Evolutionary conservation across 2,797 vertebrate species (phyloP).

Genomic region (Micrastur ruficollis): DNA sequence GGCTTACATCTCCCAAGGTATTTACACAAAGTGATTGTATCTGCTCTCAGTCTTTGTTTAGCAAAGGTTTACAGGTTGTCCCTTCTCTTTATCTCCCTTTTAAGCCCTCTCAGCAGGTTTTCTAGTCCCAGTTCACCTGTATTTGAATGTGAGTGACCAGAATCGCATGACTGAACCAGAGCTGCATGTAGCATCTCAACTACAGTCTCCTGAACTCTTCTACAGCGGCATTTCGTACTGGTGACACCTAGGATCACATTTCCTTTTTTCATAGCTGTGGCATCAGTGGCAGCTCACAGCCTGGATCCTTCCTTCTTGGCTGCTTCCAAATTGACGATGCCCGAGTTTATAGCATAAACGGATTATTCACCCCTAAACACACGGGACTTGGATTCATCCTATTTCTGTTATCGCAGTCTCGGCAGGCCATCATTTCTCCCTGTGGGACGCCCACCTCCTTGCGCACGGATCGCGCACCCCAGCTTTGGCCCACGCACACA

Average conservation of each 20-base stretch:
- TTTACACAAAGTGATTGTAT: background rate
- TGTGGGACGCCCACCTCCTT: rapidly evolving
- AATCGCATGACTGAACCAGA: background rate
- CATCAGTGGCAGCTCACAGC: background rate
- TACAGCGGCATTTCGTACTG: background rate
- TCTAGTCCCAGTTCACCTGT: background rate
- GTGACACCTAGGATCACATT: background rate
- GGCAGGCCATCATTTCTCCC: background rate
- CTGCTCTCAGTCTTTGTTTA: background rate
- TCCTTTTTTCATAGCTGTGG: background rate
- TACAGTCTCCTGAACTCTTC: background rate
- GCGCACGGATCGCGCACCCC: rapidly evolving
- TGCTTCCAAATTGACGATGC: background rate
- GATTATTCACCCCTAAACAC: background rate
- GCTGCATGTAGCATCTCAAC: background rate
- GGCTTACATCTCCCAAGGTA: background rate
- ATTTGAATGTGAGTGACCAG: background rate
- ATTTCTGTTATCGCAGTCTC: rapidly evolving
- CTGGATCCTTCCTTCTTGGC: background rate
- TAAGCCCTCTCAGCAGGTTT: background rate
- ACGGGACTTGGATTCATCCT: background rate
- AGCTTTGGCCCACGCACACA: background rate
- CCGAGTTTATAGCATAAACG: background rate
- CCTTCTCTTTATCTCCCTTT: background rate
- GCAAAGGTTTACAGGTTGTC: background rate